Percentiles rank a stretch among this genome's conserved stretches.
phyloP scores from a whole-genome alignment of 2,888 invertebrate species.

The Cephalotes varians region DNA sequence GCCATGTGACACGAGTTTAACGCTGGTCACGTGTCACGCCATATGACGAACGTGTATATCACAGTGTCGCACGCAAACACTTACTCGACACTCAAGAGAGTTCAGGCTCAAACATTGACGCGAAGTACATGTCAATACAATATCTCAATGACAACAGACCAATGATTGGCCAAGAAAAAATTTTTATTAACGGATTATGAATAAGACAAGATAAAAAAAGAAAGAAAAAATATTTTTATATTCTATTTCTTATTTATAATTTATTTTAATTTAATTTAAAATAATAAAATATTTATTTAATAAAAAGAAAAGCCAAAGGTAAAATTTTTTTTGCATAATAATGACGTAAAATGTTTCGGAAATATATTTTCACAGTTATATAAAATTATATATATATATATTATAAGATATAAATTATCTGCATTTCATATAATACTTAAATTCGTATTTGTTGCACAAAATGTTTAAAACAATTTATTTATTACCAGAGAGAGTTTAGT shows the following conservation, averaged over 20 bases:
- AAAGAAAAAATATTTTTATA: not conserved
- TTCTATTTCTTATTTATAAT: not conserved
- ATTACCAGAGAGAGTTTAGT: not conserved
- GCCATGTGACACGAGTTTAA: slow-evolving; percentile 78
- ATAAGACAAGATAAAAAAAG: not conserved
- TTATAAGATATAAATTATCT: not conserved
- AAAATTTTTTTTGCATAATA: not conserved
- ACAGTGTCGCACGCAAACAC: slow-evolving; percentile 74
- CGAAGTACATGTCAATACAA: slow-evolving; percentile 51
- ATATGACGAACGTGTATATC: slow-evolving; percentile 80
- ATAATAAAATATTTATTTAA: not conserved
- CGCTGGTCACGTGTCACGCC: slow-evolving; percentile 82
- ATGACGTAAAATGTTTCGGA: too few species aligned
- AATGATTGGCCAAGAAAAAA: slow-evolving; percentile 20
- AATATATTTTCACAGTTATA: not conserved
- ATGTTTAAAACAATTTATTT: not conserved
- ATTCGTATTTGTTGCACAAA: not conserved
- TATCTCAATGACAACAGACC: slow-evolving; percentile 19
- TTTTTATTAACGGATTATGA: slow-evolving; percentile 5
- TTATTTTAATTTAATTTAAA: slow-evolving; percentile 9
- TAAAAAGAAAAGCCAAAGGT: not conserved
- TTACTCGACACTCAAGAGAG: slow-evolving; percentile 66
- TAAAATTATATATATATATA: not conserved
- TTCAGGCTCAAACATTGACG: slow-evolving; percentile 61
- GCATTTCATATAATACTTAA: not conserved